phyloP scores from a whole-genome alignment of 2,797 vertebrate genomes.

The Gallinago stenura region DNA sequence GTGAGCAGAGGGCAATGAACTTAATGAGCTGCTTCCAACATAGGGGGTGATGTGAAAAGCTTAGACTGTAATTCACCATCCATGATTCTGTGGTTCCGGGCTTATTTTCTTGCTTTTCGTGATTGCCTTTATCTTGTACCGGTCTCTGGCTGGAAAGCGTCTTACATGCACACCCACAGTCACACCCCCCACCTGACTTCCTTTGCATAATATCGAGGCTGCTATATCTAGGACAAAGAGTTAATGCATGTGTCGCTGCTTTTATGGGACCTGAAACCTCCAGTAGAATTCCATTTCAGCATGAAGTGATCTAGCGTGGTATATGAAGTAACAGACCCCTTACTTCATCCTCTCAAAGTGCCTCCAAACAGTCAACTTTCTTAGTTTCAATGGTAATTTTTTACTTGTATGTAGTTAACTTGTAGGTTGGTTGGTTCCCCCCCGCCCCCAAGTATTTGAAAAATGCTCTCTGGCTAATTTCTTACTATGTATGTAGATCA shows the following conservation, averaged over 20 bases:
- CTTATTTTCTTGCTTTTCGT: background rate
- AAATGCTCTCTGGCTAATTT: background rate
- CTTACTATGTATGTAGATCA: background rate
- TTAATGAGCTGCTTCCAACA: fast-evolving
- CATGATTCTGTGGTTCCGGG: background rate
- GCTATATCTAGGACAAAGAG: background rate
- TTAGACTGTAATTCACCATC: background rate
- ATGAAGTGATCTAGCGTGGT: background rate
- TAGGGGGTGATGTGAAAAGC: background rate
- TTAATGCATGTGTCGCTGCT: background rate
- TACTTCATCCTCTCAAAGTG: background rate
- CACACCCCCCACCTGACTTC: background rate
- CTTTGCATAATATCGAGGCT: background rate
- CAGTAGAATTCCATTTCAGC: background rate
- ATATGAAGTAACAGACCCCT: background rate
- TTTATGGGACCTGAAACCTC: background rate
- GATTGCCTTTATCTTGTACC: background rate
- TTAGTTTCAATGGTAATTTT: background rate
- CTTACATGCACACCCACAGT: background rate
- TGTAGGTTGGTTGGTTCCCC: background rate
- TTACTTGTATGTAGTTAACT: background rate
- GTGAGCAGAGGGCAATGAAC: background rate
- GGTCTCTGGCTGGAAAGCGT: background rate
- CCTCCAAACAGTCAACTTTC: background rate
- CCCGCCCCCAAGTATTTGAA: background rate